A percentile compares a stretch with the other conserved stretches of the same genome.
phyloP scores from a whole-genome alignment of 2,888 invertebrate species.

The Tetheella fluctuosa region DNA sequence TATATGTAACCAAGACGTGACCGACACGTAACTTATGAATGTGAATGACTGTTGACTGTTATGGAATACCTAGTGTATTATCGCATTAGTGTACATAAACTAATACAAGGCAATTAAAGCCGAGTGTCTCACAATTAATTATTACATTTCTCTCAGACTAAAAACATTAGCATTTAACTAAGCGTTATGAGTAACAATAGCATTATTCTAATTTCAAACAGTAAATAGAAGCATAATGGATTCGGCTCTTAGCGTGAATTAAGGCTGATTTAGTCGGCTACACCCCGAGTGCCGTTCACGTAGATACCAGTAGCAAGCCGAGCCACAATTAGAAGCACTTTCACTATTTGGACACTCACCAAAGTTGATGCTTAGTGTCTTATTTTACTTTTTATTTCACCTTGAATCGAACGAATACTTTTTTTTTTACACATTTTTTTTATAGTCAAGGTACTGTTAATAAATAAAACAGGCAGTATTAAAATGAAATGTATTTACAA shows the following conservation, averaged over 20 bases:
- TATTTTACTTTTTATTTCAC: conserved; percentile 32
- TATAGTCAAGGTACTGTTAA: neutral
- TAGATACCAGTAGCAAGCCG: conserved; percentile 20
- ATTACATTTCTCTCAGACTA: no score
- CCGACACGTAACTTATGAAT: no score
- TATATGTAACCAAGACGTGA: no score
- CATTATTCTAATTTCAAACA: neutral
- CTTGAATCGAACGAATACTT: conserved; percentile 16
- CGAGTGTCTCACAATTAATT: no score
- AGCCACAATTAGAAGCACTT: conserved; percentile 53
- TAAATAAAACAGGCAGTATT: neutral
- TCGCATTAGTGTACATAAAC: no score
- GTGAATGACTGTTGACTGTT: no score
- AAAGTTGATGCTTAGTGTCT: conserved; percentile 31
- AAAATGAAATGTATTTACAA: neutral
- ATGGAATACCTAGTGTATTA: no score
- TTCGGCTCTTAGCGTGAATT: neutral
- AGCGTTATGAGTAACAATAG: neutral
- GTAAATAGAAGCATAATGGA: neutral
- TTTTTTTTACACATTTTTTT: no score
- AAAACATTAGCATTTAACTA: neutral
- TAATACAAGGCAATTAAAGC: no score
- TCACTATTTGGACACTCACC: conserved; percentile 56
- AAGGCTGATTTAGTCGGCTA: neutral
- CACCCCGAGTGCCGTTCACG: neutral